phyloP scores from a whole-genome alignment of 2,888 invertebrate genomes.

The Beris morrisii region DNA sequence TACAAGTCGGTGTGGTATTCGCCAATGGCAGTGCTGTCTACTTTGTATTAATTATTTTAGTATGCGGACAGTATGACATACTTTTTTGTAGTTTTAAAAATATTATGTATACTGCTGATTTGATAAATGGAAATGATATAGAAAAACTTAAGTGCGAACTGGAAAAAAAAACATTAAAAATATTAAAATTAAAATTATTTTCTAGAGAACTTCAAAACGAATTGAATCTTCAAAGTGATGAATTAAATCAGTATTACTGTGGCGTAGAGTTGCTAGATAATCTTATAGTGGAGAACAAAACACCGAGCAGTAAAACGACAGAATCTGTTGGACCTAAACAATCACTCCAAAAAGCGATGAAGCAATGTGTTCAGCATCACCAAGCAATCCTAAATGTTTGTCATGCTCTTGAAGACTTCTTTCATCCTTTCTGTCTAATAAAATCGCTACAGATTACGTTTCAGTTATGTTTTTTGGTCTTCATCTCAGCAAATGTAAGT shows the following conservation, averaged over 20 bases:
- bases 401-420: slow-evolving; percentile 43
- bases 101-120: slow-evolving; percentile 45
- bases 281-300: slow-evolving; percentile 5
- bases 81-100: slow-evolving; percentile 50
- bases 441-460: slow-evolving; percentile 43
- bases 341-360: slow-evolving; percentile 34
- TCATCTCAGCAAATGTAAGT: slow-evolving; percentile 42
- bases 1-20: slow-evolving; percentile 47
- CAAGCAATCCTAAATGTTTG: slow-evolving; percentile 43
- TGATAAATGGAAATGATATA: slow-evolving; percentile 9
- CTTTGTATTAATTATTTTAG: slow-evolving; percentile 46
- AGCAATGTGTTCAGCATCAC: slow-evolving; percentile 43
- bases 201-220: background rate
- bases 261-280: slow-evolving; percentile 26
- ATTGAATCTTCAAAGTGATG: slow-evolving; percentile 16
- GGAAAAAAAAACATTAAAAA: background rate
- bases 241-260: slow-evolving; percentile 33
- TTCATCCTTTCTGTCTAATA: slow-evolving; percentile 42
- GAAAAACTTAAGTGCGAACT: slow-evolving; percentile 6
- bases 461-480: slow-evolving; percentile 43
- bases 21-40: slow-evolving; percentile 47
- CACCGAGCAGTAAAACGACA: background rate
- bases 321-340: background rate
- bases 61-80: slow-evolving; percentile 50
- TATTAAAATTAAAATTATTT: background rate